A percentile compares a stretch with the other conserved stretches of the same genome.
phyloP scores from a whole-genome alignment of 1,140 invertebrate species.

The Eumaeus atala region DNA sequence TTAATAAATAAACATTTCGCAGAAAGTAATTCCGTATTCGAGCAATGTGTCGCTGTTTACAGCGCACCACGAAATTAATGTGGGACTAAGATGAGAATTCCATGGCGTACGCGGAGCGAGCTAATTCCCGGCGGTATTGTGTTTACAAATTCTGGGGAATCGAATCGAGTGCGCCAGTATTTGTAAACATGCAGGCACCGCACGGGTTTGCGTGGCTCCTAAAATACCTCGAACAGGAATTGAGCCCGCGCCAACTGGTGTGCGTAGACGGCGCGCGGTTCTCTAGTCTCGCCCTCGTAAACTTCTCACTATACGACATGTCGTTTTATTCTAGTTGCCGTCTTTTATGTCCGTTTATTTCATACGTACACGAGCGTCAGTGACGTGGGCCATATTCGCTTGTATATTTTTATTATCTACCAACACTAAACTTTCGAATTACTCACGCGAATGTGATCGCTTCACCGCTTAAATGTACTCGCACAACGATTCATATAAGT shows the following conservation, averaged over 20 bases:
- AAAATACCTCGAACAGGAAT: constrained; percentile 70
- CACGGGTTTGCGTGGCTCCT: constrained; percentile 52
- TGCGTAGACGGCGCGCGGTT: constrained; percentile 55
- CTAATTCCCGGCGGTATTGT: constrained; percentile 50
- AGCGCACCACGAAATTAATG: constrained; percentile 12
- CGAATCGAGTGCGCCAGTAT: constrained; percentile 65
- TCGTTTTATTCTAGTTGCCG: constrained; percentile 58
- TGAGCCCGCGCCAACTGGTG: constrained; percentile 67
- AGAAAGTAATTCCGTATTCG: too few relatives aligned
- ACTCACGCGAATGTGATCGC: background rate
- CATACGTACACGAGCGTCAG: constrained; percentile 32
- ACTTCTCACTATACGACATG: constrained; percentile 65
- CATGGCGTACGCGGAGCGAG: constrained; percentile 25
- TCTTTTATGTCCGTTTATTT: constrained; percentile 57
- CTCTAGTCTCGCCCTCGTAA: constrained; percentile 52
- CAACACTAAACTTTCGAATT: background rate
- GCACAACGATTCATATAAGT: too few relatives aligned
- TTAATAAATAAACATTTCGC: too few relatives aligned
- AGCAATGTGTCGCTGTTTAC: background rate
- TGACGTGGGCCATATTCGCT: constrained; percentile 28
- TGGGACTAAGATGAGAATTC: constrained; percentile 15
- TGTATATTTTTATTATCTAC: constrained; percentile 27
- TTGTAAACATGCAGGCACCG: constrained; percentile 61
- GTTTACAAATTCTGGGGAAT: constrained; percentile 65
- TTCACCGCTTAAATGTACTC: background rate